phyloP scores from a whole-genome alignment of 2,888 invertebrate genomes.

The Linnaemya vulpina region DNA sequence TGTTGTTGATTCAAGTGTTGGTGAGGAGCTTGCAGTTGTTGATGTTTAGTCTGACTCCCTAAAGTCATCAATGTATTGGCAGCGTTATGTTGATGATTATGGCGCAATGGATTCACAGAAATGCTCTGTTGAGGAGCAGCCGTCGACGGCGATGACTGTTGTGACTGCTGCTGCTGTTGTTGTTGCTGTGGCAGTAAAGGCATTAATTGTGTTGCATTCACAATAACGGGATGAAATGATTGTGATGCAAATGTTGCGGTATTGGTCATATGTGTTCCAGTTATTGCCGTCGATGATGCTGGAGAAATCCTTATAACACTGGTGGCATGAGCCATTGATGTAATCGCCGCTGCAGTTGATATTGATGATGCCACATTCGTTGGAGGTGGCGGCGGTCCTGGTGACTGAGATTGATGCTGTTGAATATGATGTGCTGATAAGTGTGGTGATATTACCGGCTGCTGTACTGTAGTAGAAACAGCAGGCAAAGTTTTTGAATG shows the following conservation, averaged over 20 bases:
- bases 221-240: slow-evolving; percentile 88
- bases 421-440: slow-evolving; percentile 61
- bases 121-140: slow-evolving; percentile 58
- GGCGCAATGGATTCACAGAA: slow-evolving; percentile 57
- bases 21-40: slow-evolving; percentile 29
- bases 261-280: slow-evolving; percentile 70
- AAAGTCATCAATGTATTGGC: slow-evolving; percentile 42
- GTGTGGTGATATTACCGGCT: slow-evolving; percentile 53
- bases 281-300: slow-evolving; percentile 83
- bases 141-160: slow-evolving; percentile 78
- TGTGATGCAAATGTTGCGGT: slow-evolving; percentile 72
- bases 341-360: slow-evolving; percentile 73
- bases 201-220: slow-evolving; percentile 91
- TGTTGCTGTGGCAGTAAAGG: slow-evolving; percentile 86
- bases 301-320: slow-evolving; percentile 94
- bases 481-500: slow-evolving; percentile 80
- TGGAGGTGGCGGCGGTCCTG: slow-evolving; percentile 72
- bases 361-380: slow-evolving; percentile 64
- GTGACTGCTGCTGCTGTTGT: slow-evolving; percentile 78
- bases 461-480: slow-evolving; percentile 75
- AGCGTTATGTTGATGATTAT: slow-evolving; percentile 55
- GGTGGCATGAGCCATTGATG: slow-evolving; percentile 85
- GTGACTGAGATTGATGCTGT: slow-evolving; percentile 60
- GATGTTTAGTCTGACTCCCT: slow-evolving; percentile 48
- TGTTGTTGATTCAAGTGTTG: slow-evolving; percentile 83